Base-by-base conservation (phyloP, 2,888 invertebrate genomes). In the Nomada lathburiana region DNA sequence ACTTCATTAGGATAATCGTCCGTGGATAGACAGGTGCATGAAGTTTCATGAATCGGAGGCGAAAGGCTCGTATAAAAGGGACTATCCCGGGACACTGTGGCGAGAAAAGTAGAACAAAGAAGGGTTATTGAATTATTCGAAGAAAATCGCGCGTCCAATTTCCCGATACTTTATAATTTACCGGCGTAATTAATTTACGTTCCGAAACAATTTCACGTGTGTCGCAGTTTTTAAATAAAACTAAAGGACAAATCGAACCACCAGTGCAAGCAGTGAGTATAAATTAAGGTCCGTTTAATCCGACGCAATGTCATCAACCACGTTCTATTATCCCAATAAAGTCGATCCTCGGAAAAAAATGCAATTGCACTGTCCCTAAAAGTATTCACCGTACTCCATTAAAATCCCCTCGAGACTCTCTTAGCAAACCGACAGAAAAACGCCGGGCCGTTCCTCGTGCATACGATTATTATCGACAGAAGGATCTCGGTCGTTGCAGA, bases 391-490 rank as follows among this genome's bases (percentile, higher is more conserved):
- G 36, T 36, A 36, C 36, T 36, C 36, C 36, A 36, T 36, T 36
- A 9, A 36, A 36, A 36, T 36, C 36, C 36, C 36, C 7, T 36
- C 36, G 36, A 5, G 36, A 36, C 9, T 36, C 29, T 29, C 36
- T 36, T 36, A 7, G 36, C 7, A 7, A 7, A 36, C 36, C 36
- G 20, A 26, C 52, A 36, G 64, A 52, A 72, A 63, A 72, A 70
- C 53, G 68, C 67, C 52, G 59, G 42, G 57, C 76, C 71, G 63
- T 36, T 29, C 44, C 23, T 42, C 44, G 53, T 36, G 36, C 36
- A 36, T 5, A 60, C 69, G 76, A 86, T 88, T 88, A 86, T 88
- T 88, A 88, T 87, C 87, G 86, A 67, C 64, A 55, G 69, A 69
- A 23, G 72, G 81, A 88, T 82, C 83, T 76, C 73, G 67, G n/a